phyloP scores from a whole-genome alignment of 2,888 invertebrate species.

The Odontocerum albicorne region DNA sequence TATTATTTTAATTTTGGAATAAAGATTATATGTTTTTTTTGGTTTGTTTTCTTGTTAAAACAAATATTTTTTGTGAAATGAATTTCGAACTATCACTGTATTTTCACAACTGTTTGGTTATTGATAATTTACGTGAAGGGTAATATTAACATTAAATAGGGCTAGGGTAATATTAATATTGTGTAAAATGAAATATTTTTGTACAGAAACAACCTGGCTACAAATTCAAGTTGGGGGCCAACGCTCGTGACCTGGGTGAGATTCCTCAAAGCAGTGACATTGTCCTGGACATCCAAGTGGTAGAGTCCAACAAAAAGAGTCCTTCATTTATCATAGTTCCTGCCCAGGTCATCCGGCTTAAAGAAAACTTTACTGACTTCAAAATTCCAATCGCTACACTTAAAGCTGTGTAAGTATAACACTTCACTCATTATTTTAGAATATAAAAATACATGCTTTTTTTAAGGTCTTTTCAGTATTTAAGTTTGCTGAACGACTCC shows the following conservation, averaged over 20 bases:
- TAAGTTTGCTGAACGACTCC: too few relatives aligned
- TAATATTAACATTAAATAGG: slow-evolving; percentile 3
- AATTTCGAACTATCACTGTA: too few relatives aligned
- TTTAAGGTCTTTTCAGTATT: too few relatives aligned
- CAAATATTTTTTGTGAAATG: too few relatives aligned
- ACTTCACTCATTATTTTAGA: too few relatives aligned
- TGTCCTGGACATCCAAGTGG: slow-evolving; percentile 80
- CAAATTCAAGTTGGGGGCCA: slow-evolving; percentile 70
- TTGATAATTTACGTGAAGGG: too few relatives aligned
- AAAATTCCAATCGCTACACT: slow-evolving; percentile 69
- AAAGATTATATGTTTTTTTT: slow-evolving; percentile 35
- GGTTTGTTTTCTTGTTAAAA: too few relatives aligned
- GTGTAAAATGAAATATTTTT: slow-evolving; percentile 32
- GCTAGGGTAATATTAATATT: background rate
- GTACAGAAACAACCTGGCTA: slow-evolving; percentile 63
- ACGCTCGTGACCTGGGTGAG: slow-evolving; percentile 76
- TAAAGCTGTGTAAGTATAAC: slow-evolving; percentile 66
- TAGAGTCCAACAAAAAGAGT: slow-evolving; percentile 84
- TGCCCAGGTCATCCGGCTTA: slow-evolving; percentile 63
- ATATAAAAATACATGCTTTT: too few relatives aligned
- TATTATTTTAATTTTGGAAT: background rate
- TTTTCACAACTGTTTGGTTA: too few relatives aligned
- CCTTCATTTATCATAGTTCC: slow-evolving; percentile 70
- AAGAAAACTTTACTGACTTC: slow-evolving; percentile 76
- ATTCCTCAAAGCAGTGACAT: slow-evolving; percentile 68